Base-by-base conservation (phyloP, 2,888 invertebrate species). In the Homarus gammarus region DNA sequence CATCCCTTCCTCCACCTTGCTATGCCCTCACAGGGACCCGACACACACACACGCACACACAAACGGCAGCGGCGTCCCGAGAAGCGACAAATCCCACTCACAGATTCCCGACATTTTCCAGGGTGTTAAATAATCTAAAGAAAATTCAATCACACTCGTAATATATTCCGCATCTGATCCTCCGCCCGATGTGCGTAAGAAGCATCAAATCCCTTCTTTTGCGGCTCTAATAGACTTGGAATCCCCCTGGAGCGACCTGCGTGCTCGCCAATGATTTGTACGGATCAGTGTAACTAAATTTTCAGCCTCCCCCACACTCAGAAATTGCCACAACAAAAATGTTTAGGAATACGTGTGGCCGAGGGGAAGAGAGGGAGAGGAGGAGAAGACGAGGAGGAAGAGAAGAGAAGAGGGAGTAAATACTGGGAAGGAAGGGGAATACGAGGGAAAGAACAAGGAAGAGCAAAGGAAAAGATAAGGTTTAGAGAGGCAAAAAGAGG, bases 131-230 rank as follows among this genome's bases (percentile, higher is more conserved):
- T 85, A 85, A 85, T 77, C 77, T 51, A 40, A 85, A 75, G 85
- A 56, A 77, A 64, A 85, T 85, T 85, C 85, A 85, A 85, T 85
- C 85, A 77, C 85, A 77, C 77, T 85, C 64, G 85, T 85, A 85
- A 85, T 85, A 64, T 56, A 75, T 61, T 64, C 61, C 61, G 31
- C 22, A 73, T 68, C 77, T 61, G 77, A 85, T 85, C 77, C 85
- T 31, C 5, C 33, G 56, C 61, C 61, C 81, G 81, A 81, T 81
- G 81, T 33, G 81, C 81, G 64, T 81, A 81, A 81, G 81, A 81
- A 81, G 81, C 61, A 33, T 36, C 81, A 56, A 56, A 81, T 81
- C 81, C 81, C 81, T 81, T 81, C 61, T 61, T 61, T 61, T 38
- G 81, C 15, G 61, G 56, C 81, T 56, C 81, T 81, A 81, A 81